Evolutionary conservation across 1,140 invertebrate genomes (phyloP).

Genomic region (Cheumatopsyche charites): DNA sequence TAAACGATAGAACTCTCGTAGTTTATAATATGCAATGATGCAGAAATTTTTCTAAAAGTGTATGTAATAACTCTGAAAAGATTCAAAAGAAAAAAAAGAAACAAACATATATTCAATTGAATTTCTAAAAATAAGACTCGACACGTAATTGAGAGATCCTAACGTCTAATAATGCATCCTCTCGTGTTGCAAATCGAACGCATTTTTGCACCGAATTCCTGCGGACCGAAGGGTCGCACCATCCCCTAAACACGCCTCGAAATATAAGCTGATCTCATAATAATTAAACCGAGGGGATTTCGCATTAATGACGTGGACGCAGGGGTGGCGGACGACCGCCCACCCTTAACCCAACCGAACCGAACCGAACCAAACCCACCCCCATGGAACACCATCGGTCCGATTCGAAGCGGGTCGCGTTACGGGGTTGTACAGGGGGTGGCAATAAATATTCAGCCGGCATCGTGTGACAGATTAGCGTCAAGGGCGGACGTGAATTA

Average conservation of each 20-base stretch:
- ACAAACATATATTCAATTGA: too few relatives aligned
- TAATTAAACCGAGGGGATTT: conserved; percentile 36
- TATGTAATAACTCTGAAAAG: too few relatives aligned
- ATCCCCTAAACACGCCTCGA: not conserved
- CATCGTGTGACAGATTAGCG: conserved; percentile 47
- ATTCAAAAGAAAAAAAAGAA: too few relatives aligned
- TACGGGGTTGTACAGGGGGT: not conserved
- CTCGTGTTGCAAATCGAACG: not conserved
- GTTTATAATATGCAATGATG: too few relatives aligned
- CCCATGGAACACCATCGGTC: not conserved
- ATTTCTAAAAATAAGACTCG: not conserved
- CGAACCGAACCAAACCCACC: not conserved
- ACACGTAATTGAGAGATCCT: not conserved
- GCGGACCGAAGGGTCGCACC: conserved; percentile 9
- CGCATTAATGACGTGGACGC: conserved; percentile 31
- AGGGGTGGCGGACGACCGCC: not conserved
- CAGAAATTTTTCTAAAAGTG: too few relatives aligned
- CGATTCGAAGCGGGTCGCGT: too few relatives aligned
- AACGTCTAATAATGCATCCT: not conserved
- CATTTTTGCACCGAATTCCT: conserved; percentile 22
- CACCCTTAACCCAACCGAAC: not conserved
- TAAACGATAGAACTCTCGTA: too few relatives aligned
- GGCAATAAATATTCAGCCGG: conserved; percentile 47
- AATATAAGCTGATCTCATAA: conserved; percentile 35
- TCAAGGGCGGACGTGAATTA: conserved; percentile 41